phyloP scores from a whole-genome alignment of 2,797 vertebrate species.

The Ataeniobius toweri region DNA sequence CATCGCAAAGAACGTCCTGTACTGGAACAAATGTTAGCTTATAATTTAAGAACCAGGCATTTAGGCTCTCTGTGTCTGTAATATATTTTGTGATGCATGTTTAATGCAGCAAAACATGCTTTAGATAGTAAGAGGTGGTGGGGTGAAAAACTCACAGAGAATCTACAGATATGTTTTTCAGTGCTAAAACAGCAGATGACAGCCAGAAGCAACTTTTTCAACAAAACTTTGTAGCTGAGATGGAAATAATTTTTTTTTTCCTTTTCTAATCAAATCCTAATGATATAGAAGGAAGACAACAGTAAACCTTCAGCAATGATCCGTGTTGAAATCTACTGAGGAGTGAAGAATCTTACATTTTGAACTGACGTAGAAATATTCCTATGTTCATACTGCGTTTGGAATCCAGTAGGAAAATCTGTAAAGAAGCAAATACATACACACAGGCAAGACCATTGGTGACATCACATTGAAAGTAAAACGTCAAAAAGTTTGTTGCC shows the following conservation, averaged over 20 bases:
- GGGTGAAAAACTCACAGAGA: neutral
- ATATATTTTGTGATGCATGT: neutral
- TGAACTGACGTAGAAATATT: conserved; percentile 87
- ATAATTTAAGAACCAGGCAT: neutral
- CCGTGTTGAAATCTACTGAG: neutral
- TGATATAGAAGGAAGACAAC: neutral
- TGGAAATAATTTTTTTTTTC: neutral
- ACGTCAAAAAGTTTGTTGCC: too few relatives aligned
- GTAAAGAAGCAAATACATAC: conserved; percentile 27
- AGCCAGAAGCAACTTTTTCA: neutral
- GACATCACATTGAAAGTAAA: neutral
- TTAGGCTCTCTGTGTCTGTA: neutral
- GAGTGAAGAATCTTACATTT: conserved; percentile 75
- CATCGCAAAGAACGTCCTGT: neutral
- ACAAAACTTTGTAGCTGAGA: neutral
- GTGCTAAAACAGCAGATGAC: neutral
- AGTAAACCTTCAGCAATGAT: neutral
- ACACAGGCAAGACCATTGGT: neutral
- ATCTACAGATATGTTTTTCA: neutral
- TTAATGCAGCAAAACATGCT: neutral
- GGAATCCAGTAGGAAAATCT: conserved; percentile 84
- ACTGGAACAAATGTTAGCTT: neutral
- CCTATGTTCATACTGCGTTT: conserved; percentile 87
- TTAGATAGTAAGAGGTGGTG: too few relatives aligned
- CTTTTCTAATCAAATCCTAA: neutral